Evolutionary conservation across 2,113 vertebrate species (phyloP).

Genomic region (Acinonyx jubatus): DNA sequence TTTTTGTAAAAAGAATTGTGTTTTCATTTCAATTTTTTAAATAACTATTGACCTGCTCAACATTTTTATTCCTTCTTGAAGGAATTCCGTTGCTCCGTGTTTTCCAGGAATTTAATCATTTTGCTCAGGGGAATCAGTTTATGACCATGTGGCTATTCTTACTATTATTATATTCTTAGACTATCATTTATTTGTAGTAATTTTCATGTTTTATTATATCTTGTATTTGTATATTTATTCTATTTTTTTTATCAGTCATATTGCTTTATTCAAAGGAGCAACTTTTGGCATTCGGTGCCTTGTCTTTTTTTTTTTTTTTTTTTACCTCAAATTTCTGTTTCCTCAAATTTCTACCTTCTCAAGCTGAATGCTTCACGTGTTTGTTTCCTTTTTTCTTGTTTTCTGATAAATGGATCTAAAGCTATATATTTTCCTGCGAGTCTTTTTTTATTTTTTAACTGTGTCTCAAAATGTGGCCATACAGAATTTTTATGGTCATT

Average conservation of each 20-base stretch:
- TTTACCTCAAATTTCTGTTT: no score
- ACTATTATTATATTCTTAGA: not conserved
- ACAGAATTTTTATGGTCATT: not conserved
- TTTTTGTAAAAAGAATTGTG: not conserved
- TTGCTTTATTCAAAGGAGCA: not conserved
- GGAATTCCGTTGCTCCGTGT: not conserved
- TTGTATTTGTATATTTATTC: not conserved
- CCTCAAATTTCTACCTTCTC: not conserved
- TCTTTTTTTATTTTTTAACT: not conserved
- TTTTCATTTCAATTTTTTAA: not conserved
- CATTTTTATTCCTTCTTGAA: not conserved
- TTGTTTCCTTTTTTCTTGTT: not conserved
- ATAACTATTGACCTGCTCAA: not conserved
- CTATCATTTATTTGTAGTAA: not conserved
- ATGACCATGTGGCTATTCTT: not conserved
- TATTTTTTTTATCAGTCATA: not conserved
- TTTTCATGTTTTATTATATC: not conserved
- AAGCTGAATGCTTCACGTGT: not conserved
- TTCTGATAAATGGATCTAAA: not conserved
- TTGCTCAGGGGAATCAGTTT: not conserved
- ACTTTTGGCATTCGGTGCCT: not conserved
- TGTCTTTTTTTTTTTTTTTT: not conserved
- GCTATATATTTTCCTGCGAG: not conserved
- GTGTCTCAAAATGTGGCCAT: not conserved
- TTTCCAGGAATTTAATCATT: not conserved